Evolutionary conservation across 2,888 invertebrate genomes (phyloP).

Genomic region (Odontothrips loti): DNA sequence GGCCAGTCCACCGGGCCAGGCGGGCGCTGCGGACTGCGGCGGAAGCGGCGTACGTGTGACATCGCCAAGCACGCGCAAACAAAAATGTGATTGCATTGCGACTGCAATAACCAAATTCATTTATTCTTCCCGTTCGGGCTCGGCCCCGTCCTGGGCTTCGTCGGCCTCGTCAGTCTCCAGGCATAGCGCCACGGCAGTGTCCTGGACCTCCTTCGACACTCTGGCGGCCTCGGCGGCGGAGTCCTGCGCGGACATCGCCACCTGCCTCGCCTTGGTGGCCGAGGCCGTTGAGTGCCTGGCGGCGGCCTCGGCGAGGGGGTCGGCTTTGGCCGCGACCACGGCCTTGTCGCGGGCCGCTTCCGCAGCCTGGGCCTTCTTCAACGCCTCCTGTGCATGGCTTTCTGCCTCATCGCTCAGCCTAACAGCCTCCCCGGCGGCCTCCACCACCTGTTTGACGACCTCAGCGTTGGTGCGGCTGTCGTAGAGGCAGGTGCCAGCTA

Average conservation of each 20-base stretch:
- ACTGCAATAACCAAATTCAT: too few species aligned
- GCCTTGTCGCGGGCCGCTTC: neutral
- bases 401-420: neutral
- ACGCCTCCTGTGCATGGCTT: neutral
- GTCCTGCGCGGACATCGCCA: neutral
- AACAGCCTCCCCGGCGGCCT: neutral
- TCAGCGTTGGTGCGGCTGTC: neutral
- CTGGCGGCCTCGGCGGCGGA: neutral
- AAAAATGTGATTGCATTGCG: too few species aligned
- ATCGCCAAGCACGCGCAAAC: too few species aligned
- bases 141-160: too few species aligned
- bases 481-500: neutral
- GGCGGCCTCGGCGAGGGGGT: neutral
- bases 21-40: too few species aligned
- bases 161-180: neutral
- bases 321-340: neutral
- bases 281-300: constrained; percentile 1
- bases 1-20: too few species aligned
- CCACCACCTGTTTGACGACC: neutral
- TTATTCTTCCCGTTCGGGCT: too few species aligned
- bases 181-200: neutral
- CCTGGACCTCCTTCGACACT: neutral
- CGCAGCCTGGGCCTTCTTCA: neutral
- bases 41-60: too few species aligned
- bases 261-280: neutral